These are phyloP conservation scores for Trisateles emortualis DNA, from an alignment of 2,888 invertebrate genomes.

Conservation along the genomic window DNA sequence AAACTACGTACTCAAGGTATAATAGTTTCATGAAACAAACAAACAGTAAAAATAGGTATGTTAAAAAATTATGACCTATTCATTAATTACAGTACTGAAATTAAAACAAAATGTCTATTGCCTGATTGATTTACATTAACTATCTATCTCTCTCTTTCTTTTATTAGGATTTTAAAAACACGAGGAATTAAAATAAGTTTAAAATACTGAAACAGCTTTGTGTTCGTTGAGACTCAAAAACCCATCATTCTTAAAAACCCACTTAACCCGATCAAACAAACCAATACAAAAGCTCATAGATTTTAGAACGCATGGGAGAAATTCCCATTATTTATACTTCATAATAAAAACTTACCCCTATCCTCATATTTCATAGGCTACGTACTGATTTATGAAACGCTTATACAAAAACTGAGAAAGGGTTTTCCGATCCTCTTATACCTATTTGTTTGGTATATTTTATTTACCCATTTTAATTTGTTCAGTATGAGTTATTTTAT, in stretches of 20 bases:
- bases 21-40: no score
- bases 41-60: no score
- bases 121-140: no score
- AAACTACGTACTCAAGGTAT: no score
- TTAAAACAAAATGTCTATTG: no score
- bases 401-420: constrained; percentile 36
- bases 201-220: no score
- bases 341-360: constrained; percentile 36
- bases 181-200: no score
- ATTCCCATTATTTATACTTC: constrained; percentile 40
- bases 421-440: constrained; percentile 17
- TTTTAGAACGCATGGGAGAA: constrained; percentile 33
- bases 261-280: constrained; percentile 24
- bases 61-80: no score
- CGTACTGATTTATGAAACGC: constrained; percentile 36
- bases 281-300: constrained; percentile 42
- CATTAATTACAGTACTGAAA: no score
- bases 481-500: background rate
- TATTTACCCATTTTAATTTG: background rate
- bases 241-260: background rate
- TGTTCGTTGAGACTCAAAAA: constrained; percentile 7
- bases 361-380: constrained; percentile 38
- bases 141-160: no score
- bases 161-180: no score
- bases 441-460: background rate